phyloP scores from a whole-genome alignment of 2,888 invertebrate species.

The Eupithecia tripunctaria region DNA sequence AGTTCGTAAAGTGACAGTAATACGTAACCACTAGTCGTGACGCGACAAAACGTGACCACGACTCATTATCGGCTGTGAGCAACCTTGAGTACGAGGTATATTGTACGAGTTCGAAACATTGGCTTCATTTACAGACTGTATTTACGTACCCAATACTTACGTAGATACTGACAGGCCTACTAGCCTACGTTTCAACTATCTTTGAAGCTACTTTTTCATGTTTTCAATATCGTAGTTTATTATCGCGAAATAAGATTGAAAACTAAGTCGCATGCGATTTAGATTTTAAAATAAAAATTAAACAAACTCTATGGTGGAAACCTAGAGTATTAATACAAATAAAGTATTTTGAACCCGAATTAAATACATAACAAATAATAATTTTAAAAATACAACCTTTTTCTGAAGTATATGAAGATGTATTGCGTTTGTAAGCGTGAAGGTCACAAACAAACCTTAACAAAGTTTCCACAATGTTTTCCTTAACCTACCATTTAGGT shows the following conservation, averaged over 20 bases:
- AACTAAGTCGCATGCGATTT: not conserved
- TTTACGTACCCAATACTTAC: not conserved
- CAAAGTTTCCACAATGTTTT: not conserved
- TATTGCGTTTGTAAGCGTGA: not conserved
- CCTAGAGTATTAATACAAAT: not conserved
- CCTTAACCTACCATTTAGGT: not conserved
- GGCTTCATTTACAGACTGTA: not conserved
- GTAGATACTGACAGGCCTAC: not conserved
- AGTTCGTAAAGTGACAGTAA: not conserved
- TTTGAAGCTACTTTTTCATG: not conserved
- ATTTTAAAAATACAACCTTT: not conserved
- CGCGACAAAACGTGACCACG: constrained; percentile 5
- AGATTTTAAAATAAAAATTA: not conserved
- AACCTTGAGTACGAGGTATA: constrained; percentile 24
- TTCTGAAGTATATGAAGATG: not conserved
- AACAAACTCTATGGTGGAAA: not conserved
- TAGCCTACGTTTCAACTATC: too few relatives aligned
- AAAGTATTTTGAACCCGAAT: not conserved
- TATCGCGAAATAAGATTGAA: not conserved
- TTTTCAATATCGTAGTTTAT: not conserved
- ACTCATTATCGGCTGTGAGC: constrained; percentile 18
- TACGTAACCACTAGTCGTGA: not conserved
- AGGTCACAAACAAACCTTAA: not conserved
- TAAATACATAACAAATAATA: too few relatives aligned
- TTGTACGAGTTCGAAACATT: constrained; percentile 11